Base-by-base conservation (phyloP, 1,140 invertebrate species). In the Drosophila sproati region DNA sequence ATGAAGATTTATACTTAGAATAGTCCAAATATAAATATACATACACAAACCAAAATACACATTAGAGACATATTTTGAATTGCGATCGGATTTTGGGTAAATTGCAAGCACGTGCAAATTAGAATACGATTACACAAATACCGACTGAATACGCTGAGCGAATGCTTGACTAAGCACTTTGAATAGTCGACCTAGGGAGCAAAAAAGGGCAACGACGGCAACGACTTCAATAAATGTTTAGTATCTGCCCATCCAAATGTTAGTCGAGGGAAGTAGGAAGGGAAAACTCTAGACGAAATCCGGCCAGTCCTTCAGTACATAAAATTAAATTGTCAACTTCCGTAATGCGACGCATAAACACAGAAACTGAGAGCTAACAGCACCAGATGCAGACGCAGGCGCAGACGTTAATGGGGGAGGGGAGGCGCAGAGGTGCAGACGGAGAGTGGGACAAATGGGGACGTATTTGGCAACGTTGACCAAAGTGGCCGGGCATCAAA, bases 251-350 rank as follows among this genome's bases (percentile, higher is more conserved):
- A 52, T 47, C 67, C 20, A 60, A 60, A 69, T 61, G 48, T 41
- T 31, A 61, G 39, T 43, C 39, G 10, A n/a, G 39, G 10, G 5
- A 50, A 35, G 32, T 3, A 37, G 10, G 8, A 50, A 29, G 8
- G 28, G 32, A 32, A 39, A 8, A 35, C 12, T 39, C n/a, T 28
- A 34, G 32, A 54, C 34, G 39, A 52, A 75, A 68, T 64, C 56
- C 69, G 78, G 55, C 59, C n/a, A 66, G 63, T 68, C 28, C 41
- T 61, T 59, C 12, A 88, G 70, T 88, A 83, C 85, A 83, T 89
- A 88, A 88, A 88, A 89, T 89, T 88, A 88, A 88, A 88, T 88
- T 88, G 83, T 89, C 85, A 88, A 83, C 85, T 88, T 88, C 85
- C 83, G 85, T 78, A 86, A 86, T 78, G 75, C 80, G 75, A 60